Evolutionary conservation across 2,888 invertebrate species (phyloP).

Genomic region (Darwinula stevensoni): DNA sequence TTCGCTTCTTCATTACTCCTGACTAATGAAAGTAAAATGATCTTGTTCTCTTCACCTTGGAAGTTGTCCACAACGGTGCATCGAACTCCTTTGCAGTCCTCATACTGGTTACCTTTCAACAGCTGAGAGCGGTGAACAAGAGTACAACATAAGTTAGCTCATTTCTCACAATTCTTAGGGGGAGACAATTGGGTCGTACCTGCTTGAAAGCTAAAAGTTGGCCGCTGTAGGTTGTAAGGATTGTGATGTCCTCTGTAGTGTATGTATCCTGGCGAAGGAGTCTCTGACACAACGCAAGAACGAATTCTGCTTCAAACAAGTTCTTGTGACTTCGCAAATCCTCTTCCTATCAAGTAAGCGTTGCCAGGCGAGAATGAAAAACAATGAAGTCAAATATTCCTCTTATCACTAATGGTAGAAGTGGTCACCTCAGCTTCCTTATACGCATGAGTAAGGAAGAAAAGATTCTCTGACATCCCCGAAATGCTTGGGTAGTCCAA

Average conservation of each 20-base stretch:
- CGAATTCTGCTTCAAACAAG: constrained; percentile 29
- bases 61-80: constrained; percentile 43
- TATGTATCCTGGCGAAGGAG: constrained; percentile 30
- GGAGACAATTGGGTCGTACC: constrained; percentile 14
- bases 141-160: too few species aligned
- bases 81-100: constrained; percentile 21
- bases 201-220: constrained; percentile 29
- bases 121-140: too few species aligned
- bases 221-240: constrained; percentile 37
- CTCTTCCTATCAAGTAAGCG: constrained; percentile 1
- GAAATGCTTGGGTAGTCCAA: constrained; percentile 22
- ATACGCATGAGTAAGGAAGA: constrained; percentile 30
- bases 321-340: constrained; percentile 26
- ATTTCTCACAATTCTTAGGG: too few species aligned
- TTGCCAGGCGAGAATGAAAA: constrained; percentile 1
- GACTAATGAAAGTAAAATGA: constrained; percentile 45
- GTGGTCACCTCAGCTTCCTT: constrained; percentile 24
- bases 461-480: constrained; percentile 30
- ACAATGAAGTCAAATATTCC: background rate
- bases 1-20: constrained; percentile 33
- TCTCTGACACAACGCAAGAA: constrained; percentile 28
- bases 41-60: constrained; percentile 49
- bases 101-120: too few species aligned
- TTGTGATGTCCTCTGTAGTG: constrained; percentile 29
- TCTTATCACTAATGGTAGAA: background rate